phyloP scores from a whole-genome alignment of 2,113 vertebrate genomes.

The cat (Felis catus) region DNA sequence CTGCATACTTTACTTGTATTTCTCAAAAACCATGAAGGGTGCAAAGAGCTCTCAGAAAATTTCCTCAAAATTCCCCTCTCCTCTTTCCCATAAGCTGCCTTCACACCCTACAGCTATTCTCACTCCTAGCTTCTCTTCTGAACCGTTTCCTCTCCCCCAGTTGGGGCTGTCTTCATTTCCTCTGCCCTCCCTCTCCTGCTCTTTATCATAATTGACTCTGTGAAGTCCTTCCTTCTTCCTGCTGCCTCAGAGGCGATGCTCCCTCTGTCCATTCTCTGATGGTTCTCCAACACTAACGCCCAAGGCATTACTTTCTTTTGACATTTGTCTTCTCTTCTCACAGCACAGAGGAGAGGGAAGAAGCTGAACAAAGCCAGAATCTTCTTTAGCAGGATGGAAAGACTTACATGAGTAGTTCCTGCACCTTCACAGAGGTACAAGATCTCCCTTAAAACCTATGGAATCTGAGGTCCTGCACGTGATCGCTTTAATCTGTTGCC shows the following conservation, averaged over 20 bases:
- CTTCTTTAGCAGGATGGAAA: background rate
- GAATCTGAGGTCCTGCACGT: background rate
- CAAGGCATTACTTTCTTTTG: constrained; percentile 9
- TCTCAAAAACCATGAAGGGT: background rate
- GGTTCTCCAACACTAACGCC: background rate
- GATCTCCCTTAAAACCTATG: background rate
- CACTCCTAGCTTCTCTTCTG: background rate
- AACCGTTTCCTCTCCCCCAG: background rate
- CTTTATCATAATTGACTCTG: background rate
- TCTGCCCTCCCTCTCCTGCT: background rate
- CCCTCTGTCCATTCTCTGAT: background rate
- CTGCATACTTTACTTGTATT: background rate
- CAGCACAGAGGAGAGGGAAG: background rate
- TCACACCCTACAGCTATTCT: background rate
- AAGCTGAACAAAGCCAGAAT: background rate
- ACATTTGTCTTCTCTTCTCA: background rate
- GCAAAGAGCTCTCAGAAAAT: constrained; percentile 3
- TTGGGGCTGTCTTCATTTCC: background rate
- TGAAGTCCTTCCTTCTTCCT: background rate
- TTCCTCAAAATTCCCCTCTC: background rate
- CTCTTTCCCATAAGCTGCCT: background rate
- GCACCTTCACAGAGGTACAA: background rate
- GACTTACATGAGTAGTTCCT: background rate
- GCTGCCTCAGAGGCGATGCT: background rate
- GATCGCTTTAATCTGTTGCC: background rate